These are phyloP conservation scores for Galeopsomyia nigrocyanea DNA, from an alignment of 2,888 invertebrate genomes.

Conservation along the genomic window DNA sequence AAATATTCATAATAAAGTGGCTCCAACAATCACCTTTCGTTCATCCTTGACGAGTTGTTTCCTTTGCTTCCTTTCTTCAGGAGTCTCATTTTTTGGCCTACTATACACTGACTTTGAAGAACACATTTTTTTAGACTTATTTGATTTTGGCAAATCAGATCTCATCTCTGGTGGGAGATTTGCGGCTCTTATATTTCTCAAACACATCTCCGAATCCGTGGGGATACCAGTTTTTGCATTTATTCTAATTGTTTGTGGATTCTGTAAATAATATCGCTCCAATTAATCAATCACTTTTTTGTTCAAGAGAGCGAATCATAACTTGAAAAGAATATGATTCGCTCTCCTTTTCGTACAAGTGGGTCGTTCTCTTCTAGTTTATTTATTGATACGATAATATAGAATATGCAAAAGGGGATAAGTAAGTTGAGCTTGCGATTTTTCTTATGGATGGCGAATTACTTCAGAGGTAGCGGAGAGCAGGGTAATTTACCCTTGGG, in stretches of 20 bases:
- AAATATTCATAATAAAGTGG: no score
- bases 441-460: no score
- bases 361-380: no score
- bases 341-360: no score
- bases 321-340: no score
- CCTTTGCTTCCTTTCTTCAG: slow-evolving; percentile 82
- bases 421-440: no score
- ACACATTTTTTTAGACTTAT: slow-evolving; percentile 78
- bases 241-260: slow-evolving; percentile 77
- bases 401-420: no score
- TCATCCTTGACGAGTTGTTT: slow-evolving; percentile 86
- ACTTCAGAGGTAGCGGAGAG: no score
- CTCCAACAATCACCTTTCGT: slow-evolving; percentile 68
- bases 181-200: slow-evolving; percentile 62
- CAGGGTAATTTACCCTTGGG: no score
- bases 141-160: slow-evolving; percentile 77
- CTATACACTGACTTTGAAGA: slow-evolving; percentile 75
- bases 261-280: slow-evolving; percentile 59
- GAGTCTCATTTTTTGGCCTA: slow-evolving; percentile 82
- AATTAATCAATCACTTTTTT: no score
- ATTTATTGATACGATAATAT: no score
- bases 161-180: slow-evolving; percentile 52
- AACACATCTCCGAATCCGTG: slow-evolving; percentile 68
- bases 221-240: slow-evolving; percentile 83
- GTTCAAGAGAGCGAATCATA: no score